Conservation (phyloP, 2,113 vertebrate genomes). For the Baryphthengus martii region DNA sequence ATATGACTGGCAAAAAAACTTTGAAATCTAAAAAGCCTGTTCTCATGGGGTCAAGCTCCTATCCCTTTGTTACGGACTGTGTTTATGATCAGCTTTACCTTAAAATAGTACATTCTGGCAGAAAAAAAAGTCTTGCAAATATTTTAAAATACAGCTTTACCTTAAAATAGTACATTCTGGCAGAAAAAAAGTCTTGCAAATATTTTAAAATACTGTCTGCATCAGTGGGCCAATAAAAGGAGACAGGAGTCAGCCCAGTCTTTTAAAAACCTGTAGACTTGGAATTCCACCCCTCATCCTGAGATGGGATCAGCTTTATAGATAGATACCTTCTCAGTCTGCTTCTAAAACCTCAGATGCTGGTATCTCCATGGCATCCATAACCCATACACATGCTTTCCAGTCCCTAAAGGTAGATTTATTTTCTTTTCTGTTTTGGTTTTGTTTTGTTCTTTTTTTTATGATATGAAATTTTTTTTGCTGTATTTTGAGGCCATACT, state of each 20-base stretch:
- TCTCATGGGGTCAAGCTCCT: background rate
- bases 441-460: too few species aligned
- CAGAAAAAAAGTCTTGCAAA: background rate
- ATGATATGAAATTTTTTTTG: background rate
- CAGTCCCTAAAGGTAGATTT: background rate
- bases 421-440: background rate
- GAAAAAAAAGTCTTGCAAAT: background rate
- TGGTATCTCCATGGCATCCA: rapidly evolving
- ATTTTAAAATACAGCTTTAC: background rate
- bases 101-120: background rate
- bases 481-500: background rate
- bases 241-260: background rate
- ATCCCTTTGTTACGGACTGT: background rate
- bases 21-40: background rate
- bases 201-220: background rate
- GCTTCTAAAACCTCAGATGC: background rate
- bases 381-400: background rate
- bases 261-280: background rate
- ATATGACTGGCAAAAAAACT: background rate
- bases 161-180: background rate
- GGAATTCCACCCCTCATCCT: background rate
- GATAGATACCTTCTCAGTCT: background rate
- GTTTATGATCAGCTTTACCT: background rate
- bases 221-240: background rate
- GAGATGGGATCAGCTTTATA: background rate